Conservation (phyloP, 2,797 vertebrate species). For the Lacerta viridis region DNA sequence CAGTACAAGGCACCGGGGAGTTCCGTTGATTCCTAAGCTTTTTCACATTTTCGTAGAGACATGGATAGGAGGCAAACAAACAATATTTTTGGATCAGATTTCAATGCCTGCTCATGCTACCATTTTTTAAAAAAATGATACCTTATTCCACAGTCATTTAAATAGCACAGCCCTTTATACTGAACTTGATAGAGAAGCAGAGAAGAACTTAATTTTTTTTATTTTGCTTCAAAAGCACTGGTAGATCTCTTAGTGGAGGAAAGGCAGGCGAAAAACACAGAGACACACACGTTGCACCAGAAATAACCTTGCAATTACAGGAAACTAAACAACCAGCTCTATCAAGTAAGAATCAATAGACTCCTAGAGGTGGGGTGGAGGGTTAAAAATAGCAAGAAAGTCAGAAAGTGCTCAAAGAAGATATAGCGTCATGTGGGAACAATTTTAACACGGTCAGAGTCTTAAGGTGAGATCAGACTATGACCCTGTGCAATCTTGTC, state of each 20-base stretch:
- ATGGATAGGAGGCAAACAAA: not conserved
- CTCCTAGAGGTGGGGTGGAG: not conserved
- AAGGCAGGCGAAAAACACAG: not conserved
- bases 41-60: not conserved
- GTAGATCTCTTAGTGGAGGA: not conserved
- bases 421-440: not conserved
- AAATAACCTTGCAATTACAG: slow-evolving; percentile 33
- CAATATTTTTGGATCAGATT: slow-evolving; percentile 6
- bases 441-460: slow-evolving; percentile 4
- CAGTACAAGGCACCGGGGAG: not conserved
- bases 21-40: not conserved
- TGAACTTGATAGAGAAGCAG: not conserved
- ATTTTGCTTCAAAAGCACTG: not conserved
- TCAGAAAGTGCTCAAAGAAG: not conserved
- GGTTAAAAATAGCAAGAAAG: slow-evolving; percentile 18
- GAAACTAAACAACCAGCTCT: slow-evolving; percentile 14
- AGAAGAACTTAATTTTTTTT: not conserved
- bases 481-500: not conserved
- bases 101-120: not conserved
- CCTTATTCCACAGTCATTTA: not conserved
- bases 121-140: not conserved
- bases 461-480: slow-evolving; percentile 17
- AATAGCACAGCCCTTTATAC: slow-evolving; percentile 5
- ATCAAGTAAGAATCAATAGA: slow-evolving; percentile 20
- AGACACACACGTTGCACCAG: not conserved